Conservation (phyloP, 2,113 vertebrate genomes). For the Anguilla japonica region DNA sequence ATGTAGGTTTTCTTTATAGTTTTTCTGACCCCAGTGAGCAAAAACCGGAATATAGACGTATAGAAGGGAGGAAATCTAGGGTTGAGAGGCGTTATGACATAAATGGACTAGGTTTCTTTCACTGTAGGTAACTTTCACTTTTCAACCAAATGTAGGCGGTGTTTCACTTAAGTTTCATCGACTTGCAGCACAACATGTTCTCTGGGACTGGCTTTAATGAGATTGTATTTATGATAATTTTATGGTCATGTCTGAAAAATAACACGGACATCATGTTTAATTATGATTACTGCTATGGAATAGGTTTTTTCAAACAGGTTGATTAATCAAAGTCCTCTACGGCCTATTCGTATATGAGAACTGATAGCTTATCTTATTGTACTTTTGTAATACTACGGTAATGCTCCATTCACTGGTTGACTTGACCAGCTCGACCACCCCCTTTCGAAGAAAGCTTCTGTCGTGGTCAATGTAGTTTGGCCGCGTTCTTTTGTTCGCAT, state of each 20-base stretch:
- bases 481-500: conserved; percentile 56
- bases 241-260: not conserved
- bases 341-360: not conserved
- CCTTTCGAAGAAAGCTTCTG: conserved; percentile 10
- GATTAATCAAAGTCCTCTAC: not conserved
- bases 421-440: not conserved
- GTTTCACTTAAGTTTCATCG: no score
- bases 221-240: no score
- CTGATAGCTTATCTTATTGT: not conserved
- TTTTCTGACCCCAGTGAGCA: no score
- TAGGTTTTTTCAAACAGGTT: not conserved
- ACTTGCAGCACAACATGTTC: no score
- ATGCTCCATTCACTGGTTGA: conserved; percentile 15
- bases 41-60: no score
- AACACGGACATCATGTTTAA: not conserved
- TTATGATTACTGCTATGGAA: not conserved
- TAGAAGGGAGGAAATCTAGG: no score
- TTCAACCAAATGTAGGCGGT: no score
- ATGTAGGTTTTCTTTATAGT: no score
- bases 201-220: no score
- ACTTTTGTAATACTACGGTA: not conserved
- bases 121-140: no score
- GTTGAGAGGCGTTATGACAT: no score
- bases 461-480: conserved; percentile 18
- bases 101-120: no score